Evolutionary conservation across 2,113 vertebrate genomes (phyloP).

Genomic region (Ochotona curzoniae): DNA sequence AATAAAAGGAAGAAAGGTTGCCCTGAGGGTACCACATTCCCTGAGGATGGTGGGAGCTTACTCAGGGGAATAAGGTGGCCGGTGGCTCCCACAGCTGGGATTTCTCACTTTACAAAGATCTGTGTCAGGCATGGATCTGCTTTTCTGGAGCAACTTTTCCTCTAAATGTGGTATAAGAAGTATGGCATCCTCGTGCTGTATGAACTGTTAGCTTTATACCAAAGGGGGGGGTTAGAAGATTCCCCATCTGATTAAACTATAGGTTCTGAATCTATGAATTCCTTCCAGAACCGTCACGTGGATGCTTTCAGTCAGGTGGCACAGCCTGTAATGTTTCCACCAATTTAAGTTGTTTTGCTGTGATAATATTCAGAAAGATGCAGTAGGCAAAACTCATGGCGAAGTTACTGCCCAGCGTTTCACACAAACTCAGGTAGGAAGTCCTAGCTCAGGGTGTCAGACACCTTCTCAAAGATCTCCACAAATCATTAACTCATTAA

Average conservation of each 20-base stretch:
- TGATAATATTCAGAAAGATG: neutral
- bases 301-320: neutral
- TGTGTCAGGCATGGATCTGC: neutral
- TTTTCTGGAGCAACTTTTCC: neutral
- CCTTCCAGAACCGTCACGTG: neutral
- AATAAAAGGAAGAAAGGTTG: neutral
- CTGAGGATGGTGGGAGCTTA: neutral
- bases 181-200: neutral
- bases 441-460: neutral
- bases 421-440: neutral
- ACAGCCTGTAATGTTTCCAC: neutral
- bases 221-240: neutral
- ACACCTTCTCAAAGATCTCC: neutral
- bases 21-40: no score
- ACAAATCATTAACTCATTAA: neutral
- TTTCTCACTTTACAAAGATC: neutral
- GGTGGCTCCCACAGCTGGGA: rapidly evolving
- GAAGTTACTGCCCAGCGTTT: neutral
- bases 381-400: neutral
- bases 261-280: neutral
- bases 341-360: neutral
- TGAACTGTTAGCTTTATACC: neutral
- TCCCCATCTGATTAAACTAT: neutral
- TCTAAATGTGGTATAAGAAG: neutral
- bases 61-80: neutral